Percentiles rank a stretch among this genome's conserved stretches.
Conservation (phyloP, 2,797 vertebrate genomes). For the Nyctibius grandis region DNA sequence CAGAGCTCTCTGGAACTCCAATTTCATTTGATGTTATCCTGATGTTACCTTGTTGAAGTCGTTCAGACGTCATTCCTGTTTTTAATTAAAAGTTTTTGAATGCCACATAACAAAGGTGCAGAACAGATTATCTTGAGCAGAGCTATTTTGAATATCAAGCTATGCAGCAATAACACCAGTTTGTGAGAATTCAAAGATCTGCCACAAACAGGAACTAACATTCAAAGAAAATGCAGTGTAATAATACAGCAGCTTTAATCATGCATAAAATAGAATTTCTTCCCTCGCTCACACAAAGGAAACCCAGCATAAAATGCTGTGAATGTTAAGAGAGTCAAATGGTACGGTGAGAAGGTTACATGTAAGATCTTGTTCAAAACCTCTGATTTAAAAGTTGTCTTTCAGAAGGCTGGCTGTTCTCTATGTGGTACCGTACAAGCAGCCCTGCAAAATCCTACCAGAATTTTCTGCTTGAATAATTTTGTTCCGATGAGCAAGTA, state of each 20-base stretch:
- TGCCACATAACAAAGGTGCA: background rate
- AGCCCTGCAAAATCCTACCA: background rate
- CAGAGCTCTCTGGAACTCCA: background rate
- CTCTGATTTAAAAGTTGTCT: conserved; percentile 28
- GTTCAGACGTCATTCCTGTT: background rate
- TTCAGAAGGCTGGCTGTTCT: background rate
- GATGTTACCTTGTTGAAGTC: background rate
- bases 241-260: conserved; percentile 43
- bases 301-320: background rate
- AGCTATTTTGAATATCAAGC: conserved; percentile 45
- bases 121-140: conserved; percentile 30
- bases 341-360: background rate
- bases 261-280: conserved; percentile 24
- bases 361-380: background rate
- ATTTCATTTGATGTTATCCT: conserved; percentile 26
- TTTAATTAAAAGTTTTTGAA: conserved; percentile 62
- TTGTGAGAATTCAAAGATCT: conserved; percentile 40
- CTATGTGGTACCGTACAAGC: background rate
- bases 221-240: conserved; percentile 37
- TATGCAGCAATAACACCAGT: background rate
- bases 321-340: conserved; percentile 1
- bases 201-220: conserved; percentile 47
- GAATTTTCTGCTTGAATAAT: conserved; percentile 43
- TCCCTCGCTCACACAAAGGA: background rate
- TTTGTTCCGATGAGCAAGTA: background rate